Percentiles rank a stretch among this genome's conserved stretches.
Evolutionary conservation across 1,140 invertebrate genomes (phyloP).

Genomic region (Leptinotarsa defecta): DNA sequence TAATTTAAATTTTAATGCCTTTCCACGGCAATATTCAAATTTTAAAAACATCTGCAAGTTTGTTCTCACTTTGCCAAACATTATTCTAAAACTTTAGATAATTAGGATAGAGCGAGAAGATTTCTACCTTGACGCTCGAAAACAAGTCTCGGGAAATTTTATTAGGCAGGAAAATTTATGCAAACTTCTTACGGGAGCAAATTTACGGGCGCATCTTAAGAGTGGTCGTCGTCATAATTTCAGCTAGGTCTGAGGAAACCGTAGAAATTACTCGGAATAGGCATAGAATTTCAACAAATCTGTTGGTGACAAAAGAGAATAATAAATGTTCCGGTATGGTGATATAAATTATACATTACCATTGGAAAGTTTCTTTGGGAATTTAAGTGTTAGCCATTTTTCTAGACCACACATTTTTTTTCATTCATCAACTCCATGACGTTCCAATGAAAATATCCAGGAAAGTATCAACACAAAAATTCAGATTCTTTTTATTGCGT

Average conservation of each 20-base stretch:
- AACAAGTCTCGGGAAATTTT: slow-evolving; percentile 26
- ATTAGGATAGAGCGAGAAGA: slow-evolving; percentile 17
- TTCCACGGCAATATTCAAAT: slow-evolving; percentile 28
- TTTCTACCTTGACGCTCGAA: slow-evolving; percentile 21
- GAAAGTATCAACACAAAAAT: no score
- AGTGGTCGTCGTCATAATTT: neutral
- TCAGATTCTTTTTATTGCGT: no score
- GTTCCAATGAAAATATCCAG: no score
- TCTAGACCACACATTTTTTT: no score
- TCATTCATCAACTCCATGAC: no score
- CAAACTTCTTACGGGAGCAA: slow-evolving; percentile 8
- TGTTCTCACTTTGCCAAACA: slow-evolving; percentile 31
- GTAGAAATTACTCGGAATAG: neutral
- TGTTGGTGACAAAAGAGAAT: no score
- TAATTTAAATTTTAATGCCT: slow-evolving; percentile 31
- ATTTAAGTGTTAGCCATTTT: no score
- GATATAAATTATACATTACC: no score
- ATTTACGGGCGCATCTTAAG: neutral
- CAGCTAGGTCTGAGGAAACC: neutral
- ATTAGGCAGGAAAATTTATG: slow-evolving; percentile 28
- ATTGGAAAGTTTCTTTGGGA: no score
- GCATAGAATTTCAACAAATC: neutral
- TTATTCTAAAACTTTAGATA: slow-evolving; percentile 29
- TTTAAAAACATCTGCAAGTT: slow-evolving; percentile 32
- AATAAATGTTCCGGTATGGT: no score